Conservation (phyloP, 2,113 vertebrate species). For the Epinephelus moara region DNA sequence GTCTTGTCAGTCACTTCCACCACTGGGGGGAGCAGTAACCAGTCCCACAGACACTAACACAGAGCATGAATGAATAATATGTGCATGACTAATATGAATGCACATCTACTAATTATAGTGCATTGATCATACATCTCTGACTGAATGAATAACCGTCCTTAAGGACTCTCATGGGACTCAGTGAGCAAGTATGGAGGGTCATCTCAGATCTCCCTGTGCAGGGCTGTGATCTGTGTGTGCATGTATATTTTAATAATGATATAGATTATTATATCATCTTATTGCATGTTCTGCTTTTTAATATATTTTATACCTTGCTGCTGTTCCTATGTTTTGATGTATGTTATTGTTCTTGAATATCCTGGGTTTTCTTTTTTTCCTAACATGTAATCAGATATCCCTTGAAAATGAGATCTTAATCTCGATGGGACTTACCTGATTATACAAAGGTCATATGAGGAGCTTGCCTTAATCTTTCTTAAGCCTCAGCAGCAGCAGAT, state of each 20-base stretch:
- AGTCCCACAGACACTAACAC: neutral
- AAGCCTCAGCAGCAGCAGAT: no score
- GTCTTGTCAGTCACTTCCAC: neutral
- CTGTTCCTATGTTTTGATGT: neutral
- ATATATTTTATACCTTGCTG: neutral
- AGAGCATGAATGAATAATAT: conserved; percentile 29
- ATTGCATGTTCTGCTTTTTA: no score
- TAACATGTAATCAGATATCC: no score
- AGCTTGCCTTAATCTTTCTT: no score
- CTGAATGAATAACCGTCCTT: neutral
- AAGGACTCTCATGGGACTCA: neutral
- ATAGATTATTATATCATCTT: neutral
- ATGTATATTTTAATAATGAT: neutral
- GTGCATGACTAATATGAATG: conserved; percentile 23
- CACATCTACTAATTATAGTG: conserved; percentile 30
- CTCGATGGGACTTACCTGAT: no score
- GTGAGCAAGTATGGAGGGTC: neutral
- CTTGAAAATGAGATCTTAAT: no score
- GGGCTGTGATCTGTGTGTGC: neutral
- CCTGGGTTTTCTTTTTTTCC: neutral
- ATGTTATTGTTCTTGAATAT: neutral
- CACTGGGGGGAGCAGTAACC: conserved; percentile 51
- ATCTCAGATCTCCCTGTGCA: neutral
- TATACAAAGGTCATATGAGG: no score
- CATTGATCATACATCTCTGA: conserved; percentile 29